A percentile compares a stretch with the other conserved stretches of the same genome.
Evolutionary conservation across 2,797 vertebrate species (phyloP).

Genomic region (Spinibarbus caldwelli): DNA sequence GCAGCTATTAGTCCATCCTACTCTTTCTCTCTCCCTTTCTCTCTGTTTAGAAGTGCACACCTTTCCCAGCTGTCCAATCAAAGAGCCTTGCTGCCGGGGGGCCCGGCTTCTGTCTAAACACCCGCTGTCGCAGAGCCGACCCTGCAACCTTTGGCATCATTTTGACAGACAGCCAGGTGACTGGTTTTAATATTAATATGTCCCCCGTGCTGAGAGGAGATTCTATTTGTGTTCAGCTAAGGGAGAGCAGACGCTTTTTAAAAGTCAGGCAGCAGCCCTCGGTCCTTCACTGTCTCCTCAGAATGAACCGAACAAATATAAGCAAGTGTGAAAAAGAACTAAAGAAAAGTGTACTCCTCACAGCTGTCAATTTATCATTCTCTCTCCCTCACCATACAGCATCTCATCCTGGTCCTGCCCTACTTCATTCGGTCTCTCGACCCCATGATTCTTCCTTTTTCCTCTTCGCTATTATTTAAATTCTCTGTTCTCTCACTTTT

Average conservation of each 20-base stretch:
- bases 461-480: constrained; percentile 14
- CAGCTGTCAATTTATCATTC: constrained; percentile 49
- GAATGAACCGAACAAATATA: constrained; percentile 47
- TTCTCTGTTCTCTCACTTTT: constrained; percentile 17
- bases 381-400: constrained; percentile 18
- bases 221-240: constrained; percentile 47
- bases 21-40: neutral
- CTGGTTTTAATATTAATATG: constrained; percentile 63
- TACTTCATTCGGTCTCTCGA: constrained; percentile 22
- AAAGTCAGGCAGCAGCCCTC: constrained; percentile 46
- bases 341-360: neutral
- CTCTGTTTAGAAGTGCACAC: constrained; percentile 31
- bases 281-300: constrained; percentile 37
- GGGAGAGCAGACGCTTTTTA: constrained; percentile 47
- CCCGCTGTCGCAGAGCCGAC: constrained; percentile 56
- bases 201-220: constrained; percentile 44
- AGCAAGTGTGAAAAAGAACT: constrained; percentile 38
- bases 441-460: constrained; percentile 6
- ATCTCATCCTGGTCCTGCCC: constrained; percentile 24
- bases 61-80: constrained; percentile 60
- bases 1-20: constrained; percentile 2
- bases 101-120: constrained; percentile 61
- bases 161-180: constrained; percentile 60
- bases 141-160: constrained; percentile 57
- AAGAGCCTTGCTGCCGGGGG: constrained; percentile 51